A percentile compares a stretch with the other conserved stretches of the same genome.
phyloP scores from a whole-genome alignment of 2,888 invertebrate species.

The Disparrhopalites patrizii region DNA sequence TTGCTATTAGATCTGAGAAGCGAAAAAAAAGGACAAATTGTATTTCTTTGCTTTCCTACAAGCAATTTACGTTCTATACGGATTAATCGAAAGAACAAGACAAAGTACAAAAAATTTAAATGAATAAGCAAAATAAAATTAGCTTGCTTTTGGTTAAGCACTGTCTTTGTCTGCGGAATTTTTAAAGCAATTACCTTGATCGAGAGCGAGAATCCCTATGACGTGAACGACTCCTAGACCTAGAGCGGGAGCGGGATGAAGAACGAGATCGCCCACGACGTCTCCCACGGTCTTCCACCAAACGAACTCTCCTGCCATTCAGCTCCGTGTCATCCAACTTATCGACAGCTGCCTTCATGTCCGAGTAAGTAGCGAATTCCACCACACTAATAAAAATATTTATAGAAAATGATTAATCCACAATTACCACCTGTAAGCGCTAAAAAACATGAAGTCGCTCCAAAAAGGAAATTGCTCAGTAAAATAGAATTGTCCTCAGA shows the following conservation, averaged over 20 bases:
- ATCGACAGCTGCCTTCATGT: slow-evolving; percentile 94
- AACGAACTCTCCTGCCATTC: slow-evolving; percentile 86
- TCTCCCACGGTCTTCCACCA: slow-evolving; percentile 76
- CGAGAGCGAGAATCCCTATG: slow-evolving; percentile 56
- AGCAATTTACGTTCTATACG: no score
- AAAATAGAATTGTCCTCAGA: slow-evolving; percentile 36
- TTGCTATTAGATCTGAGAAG: slow-evolving; percentile 61
- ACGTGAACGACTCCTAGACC: slow-evolving; percentile 50
- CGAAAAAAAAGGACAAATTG: no score
- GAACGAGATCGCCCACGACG: slow-evolving; percentile 53
- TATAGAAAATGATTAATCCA: slow-evolving; percentile 47
- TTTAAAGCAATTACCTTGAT: slow-evolving; percentile 52
- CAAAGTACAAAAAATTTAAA: no score
- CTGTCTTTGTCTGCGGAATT: no score
- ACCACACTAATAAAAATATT: slow-evolving; percentile 82
- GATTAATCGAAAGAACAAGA: no score
- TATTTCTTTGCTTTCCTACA: no score
- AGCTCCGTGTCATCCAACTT: slow-evolving; percentile 94
- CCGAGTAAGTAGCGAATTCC: slow-evolving; percentile 90
- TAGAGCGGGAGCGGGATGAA: slow-evolving; percentile 58
- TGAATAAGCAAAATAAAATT: no score
- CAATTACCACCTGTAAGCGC: not conserved
- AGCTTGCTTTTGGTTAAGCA: no score
- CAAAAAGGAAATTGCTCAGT: slow-evolving; percentile 31
- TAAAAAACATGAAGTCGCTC: not conserved